Evolutionary conservation across 2,113 vertebrate genomes (phyloP), one percentile per base, ranked within the genome.

Genomic region (Dascyllus trimaculatus): DNA sequence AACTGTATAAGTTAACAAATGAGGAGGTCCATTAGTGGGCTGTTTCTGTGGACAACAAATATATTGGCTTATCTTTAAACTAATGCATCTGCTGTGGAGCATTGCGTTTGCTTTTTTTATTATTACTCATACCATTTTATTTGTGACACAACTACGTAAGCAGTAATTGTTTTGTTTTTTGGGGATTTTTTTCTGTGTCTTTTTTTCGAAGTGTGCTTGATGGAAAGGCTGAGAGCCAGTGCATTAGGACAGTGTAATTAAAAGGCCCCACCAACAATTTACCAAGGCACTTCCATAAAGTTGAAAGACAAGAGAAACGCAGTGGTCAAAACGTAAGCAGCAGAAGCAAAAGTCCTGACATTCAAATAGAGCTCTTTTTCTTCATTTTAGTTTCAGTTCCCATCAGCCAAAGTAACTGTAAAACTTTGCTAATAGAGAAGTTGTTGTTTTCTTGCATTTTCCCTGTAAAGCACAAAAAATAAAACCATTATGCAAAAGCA

Each of bases 21-120:
- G 17, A 49, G 25, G 19, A n/a, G 18, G 26, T 53, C 56, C 57
- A 72, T 76, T 81, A 63, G 49, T 57, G 66, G 35, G n/a, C 29
- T 45, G 24, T 62, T 5, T 9, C 8, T 49, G 45, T 15, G 32
- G 7, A 35, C 32, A 35, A 35, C 4, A 35, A 35, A 35, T 9
- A 35, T 10, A 4, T 43, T 43, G 40, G 40, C 15, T 43, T 14
- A 43, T 43, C 40, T 43, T 43, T 43, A 35, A 6, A 35, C 32
- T 35, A 35, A 35, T 35, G 32, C 32, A 35, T 9, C 32, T 7
- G 1, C 40, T 43, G 2, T 15, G 4, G 40, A 43, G 40, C 14
- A 43, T 43, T 43, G 40, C 3, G 14, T 43, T 43, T 43, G 40
- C 40, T 2, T 14, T 43, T 43, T 43, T 8, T 35, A n/a, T 35